phyloP scores from a whole-genome alignment of 1,140 invertebrate species.

The Drosophila seguyi region DNA sequence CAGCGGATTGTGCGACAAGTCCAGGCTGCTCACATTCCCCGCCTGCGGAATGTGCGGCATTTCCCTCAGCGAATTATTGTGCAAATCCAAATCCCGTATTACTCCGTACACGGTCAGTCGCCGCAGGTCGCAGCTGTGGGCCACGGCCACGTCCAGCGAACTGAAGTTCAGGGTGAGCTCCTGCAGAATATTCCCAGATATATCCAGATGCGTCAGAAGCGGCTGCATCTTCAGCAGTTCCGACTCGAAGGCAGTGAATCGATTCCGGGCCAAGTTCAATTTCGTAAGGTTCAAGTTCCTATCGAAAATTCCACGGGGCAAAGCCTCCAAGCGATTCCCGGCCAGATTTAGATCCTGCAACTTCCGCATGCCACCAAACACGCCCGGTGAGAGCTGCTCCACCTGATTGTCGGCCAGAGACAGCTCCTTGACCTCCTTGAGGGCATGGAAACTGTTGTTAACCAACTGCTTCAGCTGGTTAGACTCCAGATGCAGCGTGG shows the following conservation, averaged over 20 bases:
- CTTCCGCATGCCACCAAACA: slow-evolving; percentile 70
- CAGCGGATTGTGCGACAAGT: slow-evolving; percentile 77
- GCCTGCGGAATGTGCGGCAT: slow-evolving; percentile 74
- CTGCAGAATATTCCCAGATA: slow-evolving; percentile 76
- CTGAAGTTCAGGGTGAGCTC: slow-evolving; percentile 76
- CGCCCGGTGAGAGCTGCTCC: slow-evolving; percentile 59
- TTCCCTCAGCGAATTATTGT: slow-evolving; percentile 79
- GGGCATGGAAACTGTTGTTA: slow-evolving; percentile 73
- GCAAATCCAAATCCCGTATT: slow-evolving; percentile 70
- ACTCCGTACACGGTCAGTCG: slow-evolving; percentile 67
- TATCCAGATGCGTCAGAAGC: slow-evolving; percentile 55
- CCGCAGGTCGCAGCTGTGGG: slow-evolving; percentile 73
- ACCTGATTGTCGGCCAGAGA: slow-evolving; percentile 69
- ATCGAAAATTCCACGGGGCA: slow-evolving; percentile 77
- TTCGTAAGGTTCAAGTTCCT: slow-evolving; percentile 71
- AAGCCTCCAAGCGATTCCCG: slow-evolving; percentile 64
- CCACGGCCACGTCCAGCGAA: slow-evolving; percentile 49
- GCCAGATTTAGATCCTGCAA: slow-evolving; percentile 68
- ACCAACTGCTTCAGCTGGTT: slow-evolving; percentile 64
- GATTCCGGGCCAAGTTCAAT: slow-evolving; percentile 66
- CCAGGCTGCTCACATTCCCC: slow-evolving; percentile 69
- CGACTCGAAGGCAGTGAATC: slow-evolving; percentile 72
- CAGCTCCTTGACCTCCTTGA: slow-evolving; percentile 75
- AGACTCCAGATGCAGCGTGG: slow-evolving; percentile 61
- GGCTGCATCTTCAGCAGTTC: slow-evolving; percentile 71